Percentiles rank a stretch among this genome's conserved stretches.
Conservation (phyloP, 1,140 invertebrate species). For the Drosophila sturtevanti region DNA sequence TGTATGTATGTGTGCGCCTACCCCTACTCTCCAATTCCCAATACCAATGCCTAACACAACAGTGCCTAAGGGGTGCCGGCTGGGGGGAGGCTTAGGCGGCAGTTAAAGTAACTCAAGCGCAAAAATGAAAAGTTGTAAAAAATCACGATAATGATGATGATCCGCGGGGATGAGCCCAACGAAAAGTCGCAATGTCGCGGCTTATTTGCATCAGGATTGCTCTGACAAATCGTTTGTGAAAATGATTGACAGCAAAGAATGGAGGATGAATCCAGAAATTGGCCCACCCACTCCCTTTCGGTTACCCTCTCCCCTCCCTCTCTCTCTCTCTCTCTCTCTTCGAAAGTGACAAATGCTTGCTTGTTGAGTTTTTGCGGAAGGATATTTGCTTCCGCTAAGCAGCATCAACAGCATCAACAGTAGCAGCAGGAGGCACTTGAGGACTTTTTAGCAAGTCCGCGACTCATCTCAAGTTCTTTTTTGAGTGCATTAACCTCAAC, state of each 20-base stretch:
- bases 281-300: not conserved
- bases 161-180: slow-evolving; percentile 23
- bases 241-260: slow-evolving; percentile 64
- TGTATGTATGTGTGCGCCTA: not conserved
- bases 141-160: slow-evolving; percentile 61
- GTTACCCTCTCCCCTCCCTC: not conserved
- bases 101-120: slow-evolving; percentile 68
- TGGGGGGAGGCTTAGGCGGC: slow-evolving; percentile 20
- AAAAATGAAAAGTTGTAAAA: slow-evolving; percentile 79
- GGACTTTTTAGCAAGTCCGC: not conserved
- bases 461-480: slow-evolving; percentile 15
- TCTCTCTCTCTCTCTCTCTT: not conserved
- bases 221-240: slow-evolving; percentile 74
- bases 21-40: no score
- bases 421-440: not conserved
- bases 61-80: not conserved
- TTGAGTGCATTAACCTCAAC: slow-evolving; percentile 69
- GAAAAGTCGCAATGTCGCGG: slow-evolving; percentile 41
- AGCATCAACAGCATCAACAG: no score
- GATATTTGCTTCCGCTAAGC: not conserved
- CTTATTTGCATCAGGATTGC: slow-evolving; percentile 65
- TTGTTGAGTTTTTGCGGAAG: slow-evolving; percentile 6
- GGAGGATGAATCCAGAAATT: no score
- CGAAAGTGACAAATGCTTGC: slow-evolving; percentile 1
- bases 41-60: slow-evolving; percentile 7